These are phyloP conservation scores for Aldrovandia affinis DNA, from an alignment of 2,797 vertebrate genomes.

Conservation along the genomic window DNA sequence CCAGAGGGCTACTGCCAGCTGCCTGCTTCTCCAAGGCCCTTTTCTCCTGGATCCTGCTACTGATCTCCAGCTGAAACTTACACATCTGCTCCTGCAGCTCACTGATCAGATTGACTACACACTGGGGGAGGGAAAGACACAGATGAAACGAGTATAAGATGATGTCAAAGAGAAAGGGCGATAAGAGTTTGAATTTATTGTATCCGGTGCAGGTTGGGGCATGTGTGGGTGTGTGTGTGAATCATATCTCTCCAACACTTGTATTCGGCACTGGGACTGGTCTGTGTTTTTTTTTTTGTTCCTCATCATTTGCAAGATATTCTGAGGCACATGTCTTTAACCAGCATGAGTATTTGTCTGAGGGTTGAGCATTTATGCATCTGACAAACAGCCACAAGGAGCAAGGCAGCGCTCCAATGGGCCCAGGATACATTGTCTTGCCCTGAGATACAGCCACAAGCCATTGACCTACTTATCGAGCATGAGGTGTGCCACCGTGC, in stretches of 20 bases:
- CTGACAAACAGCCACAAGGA: not conserved
- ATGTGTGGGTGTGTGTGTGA: not conserved
- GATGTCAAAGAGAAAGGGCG: slow-evolving; percentile 32
- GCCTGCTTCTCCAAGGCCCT: slow-evolving; percentile 79
- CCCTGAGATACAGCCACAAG: slow-evolving; percentile 23
- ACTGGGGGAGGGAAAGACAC: slow-evolving; percentile 72
- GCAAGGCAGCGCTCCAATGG: slow-evolving; percentile 30
- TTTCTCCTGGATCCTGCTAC: slow-evolving; percentile 91
- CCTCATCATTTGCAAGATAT: not conserved
- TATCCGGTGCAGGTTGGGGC: slow-evolving; percentile 30
- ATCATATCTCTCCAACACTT: not conserved
- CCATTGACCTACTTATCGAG: not conserved
- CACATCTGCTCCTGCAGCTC: slow-evolving; percentile 99
- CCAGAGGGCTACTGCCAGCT: slow-evolving; percentile 58
- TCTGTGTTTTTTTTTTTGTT: not conserved
- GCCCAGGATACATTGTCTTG: not conserved
- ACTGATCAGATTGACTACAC: slow-evolving; percentile 97
- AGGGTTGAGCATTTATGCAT: slow-evolving; percentile 5
- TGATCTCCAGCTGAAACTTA: slow-evolving; percentile 97
- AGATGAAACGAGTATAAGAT: slow-evolving; percentile 16
- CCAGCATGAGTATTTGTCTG: not conserved
- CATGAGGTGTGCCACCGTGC: slow-evolving; percentile 15
- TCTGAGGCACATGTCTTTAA: not conserved
- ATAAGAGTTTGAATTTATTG: slow-evolving; percentile 19
- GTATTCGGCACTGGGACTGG: not conserved